A percentile compares a stretch with the other conserved stretches of the same genome.
These are phyloP conservation scores for Leguminivora glycinivorella DNA, from an alignment of 1,140 invertebrate species.

Conservation along the genomic window DNA sequence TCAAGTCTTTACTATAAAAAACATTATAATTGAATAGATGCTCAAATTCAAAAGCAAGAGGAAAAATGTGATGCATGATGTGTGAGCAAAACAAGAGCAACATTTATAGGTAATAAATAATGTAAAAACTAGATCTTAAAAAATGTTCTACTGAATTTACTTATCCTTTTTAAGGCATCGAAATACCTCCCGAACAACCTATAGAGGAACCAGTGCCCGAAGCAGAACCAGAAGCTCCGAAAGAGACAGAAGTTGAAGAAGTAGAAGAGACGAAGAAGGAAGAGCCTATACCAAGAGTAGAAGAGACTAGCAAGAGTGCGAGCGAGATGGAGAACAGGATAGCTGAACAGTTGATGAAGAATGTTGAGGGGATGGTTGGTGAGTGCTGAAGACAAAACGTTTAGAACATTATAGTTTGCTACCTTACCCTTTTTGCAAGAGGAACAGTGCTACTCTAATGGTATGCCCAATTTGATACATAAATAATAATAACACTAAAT, in stretches of 20 bases:
- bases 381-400: slow-evolving; percentile 37
- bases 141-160: not conserved
- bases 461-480: too few relatives aligned
- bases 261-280: slow-evolving; percentile 48
- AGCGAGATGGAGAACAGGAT: slow-evolving; percentile 54
- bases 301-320: slow-evolving; percentile 41
- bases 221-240: slow-evolving; percentile 30
- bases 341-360: slow-evolving; percentile 52
- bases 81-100: too few relatives aligned
- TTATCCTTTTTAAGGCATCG: slow-evolving; percentile 48
- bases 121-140: too few relatives aligned
- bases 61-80: too few relatives aligned
- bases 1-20: too few relatives aligned
- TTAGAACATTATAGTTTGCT: too few relatives aligned
- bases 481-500: too few relatives aligned
- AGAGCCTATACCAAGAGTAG: slow-evolving; percentile 50
- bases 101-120: too few relatives aligned
- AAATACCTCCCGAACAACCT: slow-evolving; percentile 42
- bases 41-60: too few relatives aligned
- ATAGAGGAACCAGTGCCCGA: slow-evolving; percentile 31
- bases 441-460: too few relatives aligned
- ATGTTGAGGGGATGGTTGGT: slow-evolving; percentile 64
- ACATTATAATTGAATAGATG: too few relatives aligned
- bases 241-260: slow-evolving; percentile 33
- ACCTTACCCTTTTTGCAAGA: too few relatives aligned